Base-by-base conservation (phyloP, 2,888 invertebrate species). In the Sipha maydis region DNA sequence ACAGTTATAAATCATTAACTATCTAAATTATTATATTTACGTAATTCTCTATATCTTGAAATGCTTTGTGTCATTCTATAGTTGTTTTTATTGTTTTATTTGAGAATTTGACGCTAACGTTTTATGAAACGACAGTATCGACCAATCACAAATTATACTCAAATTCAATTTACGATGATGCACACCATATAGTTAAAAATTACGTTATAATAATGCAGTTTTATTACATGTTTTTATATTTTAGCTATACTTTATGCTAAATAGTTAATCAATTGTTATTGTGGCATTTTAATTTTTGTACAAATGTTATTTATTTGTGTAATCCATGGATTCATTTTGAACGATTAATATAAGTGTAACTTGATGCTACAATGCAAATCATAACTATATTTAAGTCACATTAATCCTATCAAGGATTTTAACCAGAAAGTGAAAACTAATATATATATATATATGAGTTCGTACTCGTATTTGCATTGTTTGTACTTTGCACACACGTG, bases 11-110 rank as follows among this genome's bases (percentile, higher is more conserved):
- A 71, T 69, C 31, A 71, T 71, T 54, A 71, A 21, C 31, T 28
- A 28, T 71, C 1, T 48, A 34, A 48, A 34, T n/a, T 34, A 73
- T 34, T 34, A 54, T n/a, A 83, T 25, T 25, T 73, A 83, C 25
- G 25, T 54, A 31, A 83, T 73, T 83, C 4, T 41, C 41, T 54
- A 78, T 78, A 28, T 71, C 38, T 83, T 34, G 34, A 83, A 71
- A 41, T 67, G 14, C 38, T 21, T 28, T 34, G 61, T 61, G 14
- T 1, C 34, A 34, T 48, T 21, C 69, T 48, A 48, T 21, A 61
- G 61, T 61, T 61, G 7, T 21, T 21, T 48, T 19, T 11, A 48
- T 31, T 41, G 14, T 71, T 21, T 61, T 61, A n/a, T 48, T 76
- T n/a, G 48, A n/a, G n/a, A 76, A 11, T 71, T 17, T 71, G 14